A percentile compares a stretch with the other conserved stretches of the same genome.
phyloP scores from a whole-genome alignment of 2,797 vertebrate species.

The Acomys russatus region DNA sequence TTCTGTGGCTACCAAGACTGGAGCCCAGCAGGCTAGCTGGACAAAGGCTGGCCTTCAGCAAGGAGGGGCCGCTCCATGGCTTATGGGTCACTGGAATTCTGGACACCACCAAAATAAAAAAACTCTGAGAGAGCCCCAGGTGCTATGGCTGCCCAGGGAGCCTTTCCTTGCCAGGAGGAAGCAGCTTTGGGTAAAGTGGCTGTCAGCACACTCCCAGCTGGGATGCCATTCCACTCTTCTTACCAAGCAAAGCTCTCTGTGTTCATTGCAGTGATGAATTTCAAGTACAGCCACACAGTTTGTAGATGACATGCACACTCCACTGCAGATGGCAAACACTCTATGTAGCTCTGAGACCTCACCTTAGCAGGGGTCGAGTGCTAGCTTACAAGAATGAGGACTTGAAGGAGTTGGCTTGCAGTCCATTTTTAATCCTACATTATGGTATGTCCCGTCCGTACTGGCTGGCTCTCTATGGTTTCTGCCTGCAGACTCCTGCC shows the following conservation, averaged over 20 bases:
- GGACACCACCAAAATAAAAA: not conserved
- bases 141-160: not conserved
- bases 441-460: slow-evolving; percentile 34
- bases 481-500: not conserved
- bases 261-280: slow-evolving; percentile 25
- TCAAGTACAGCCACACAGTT: slow-evolving; percentile 9
- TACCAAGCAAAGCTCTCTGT: slow-evolving; percentile 43
- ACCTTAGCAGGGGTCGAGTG: not conserved
- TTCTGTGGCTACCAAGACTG: slow-evolving; percentile 9
- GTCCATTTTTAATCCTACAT: slow-evolving; percentile 41
- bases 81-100: not conserved
- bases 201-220: slow-evolving; percentile 63
- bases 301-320: not conserved
- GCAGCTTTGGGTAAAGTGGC: not conserved
- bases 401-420: slow-evolving; percentile 22
- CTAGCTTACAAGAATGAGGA: slow-evolving; percentile 21
- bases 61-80: not conserved
- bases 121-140: not conserved
- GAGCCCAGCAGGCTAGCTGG: not conserved
- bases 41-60: not conserved
- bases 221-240: slow-evolving; percentile 7
- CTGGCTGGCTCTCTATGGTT: too few species aligned
- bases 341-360: not conserved
- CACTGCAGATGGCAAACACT: slow-evolving; percentile 54
- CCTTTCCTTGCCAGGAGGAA: slow-evolving; percentile 41